Evolutionary conservation across 2,113 vertebrate species (phyloP), one percentile per base, ranked within the genome.

Genomic region (Eretmochelys imbricata): DNA sequence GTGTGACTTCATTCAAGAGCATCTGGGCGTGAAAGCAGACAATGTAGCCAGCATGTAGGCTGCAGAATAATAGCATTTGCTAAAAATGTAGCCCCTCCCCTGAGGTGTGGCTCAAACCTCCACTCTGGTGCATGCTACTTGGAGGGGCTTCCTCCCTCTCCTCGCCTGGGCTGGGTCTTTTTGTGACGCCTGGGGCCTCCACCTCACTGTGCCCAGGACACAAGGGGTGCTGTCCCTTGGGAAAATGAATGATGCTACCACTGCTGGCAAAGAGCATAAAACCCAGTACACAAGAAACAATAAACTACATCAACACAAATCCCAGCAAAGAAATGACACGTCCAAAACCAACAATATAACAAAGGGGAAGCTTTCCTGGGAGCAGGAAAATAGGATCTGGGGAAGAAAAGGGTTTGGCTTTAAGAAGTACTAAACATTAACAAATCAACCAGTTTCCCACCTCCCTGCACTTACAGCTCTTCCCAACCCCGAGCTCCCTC

Each of bases 31-130:
- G 24, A 24, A 10, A 55, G 9, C 24, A 53, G 51, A 53, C 51
- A 92, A 88, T 82, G 86, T 89, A 93, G 83, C 38, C 79, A 0
- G 0, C 93, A n/a, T 95, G 76, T 82, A 96, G 84, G 53, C 85
- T 86, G 72, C 90, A 92, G 87, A 94, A 97, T 97, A 97, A 96
- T 95, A 95, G 91, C 82, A 90, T 29, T 49, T 82, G 86, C 93
- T 95, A 95, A 49, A 29, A 35, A 20, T 55, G 24, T 55, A 55
- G 54, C 54, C 24, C 54, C 24, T 55, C 54, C 51, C 24, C 54
- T 55, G 24, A 55, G 54, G 54, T 8, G 4, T 10, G 54, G 54
- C 24, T 25, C 54, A 55, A 55, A 8, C 54, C 54, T 25, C 54
- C 2, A 17, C 54, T 24, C 24, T 55, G 10, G 24, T 55, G 24